These are phyloP conservation scores for Tiliqua scincoides DNA, from an alignment of 2,113 vertebrate species.

Conservation along the genomic window DNA sequence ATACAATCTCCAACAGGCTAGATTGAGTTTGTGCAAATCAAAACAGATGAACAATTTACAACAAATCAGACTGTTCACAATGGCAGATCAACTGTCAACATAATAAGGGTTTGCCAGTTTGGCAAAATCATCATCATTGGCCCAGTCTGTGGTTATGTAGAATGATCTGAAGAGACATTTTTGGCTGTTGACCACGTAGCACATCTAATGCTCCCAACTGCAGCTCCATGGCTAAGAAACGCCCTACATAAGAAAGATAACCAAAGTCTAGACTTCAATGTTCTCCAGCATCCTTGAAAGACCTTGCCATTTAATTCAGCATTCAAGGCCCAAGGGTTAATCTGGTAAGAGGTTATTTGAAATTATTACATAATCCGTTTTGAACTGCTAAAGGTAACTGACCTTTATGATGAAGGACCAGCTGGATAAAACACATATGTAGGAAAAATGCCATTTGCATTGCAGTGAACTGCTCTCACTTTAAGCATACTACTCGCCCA, in stretches of 20 bases:
- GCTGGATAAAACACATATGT: not conserved
- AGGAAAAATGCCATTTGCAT: not conserved
- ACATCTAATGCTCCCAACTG: not conserved
- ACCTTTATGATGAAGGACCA: not conserved
- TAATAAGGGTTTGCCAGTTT: too few relatives aligned
- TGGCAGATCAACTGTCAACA: too few relatives aligned
- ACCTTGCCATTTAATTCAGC: not conserved
- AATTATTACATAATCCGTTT: too few relatives aligned
- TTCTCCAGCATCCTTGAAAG: not conserved
- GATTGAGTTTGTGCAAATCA: not conserved
- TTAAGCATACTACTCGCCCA: not conserved
- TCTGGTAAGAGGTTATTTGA: too few relatives aligned
- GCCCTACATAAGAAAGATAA: not conserved
- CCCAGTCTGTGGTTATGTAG: too few relatives aligned
- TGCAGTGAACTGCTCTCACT: not conserved
- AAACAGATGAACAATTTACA: not conserved
- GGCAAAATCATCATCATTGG: too few relatives aligned
- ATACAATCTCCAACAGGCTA: not conserved
- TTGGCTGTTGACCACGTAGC: not conserved
- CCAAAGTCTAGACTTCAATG: not conserved
- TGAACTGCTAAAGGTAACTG: not conserved
- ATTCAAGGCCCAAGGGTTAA: too few relatives aligned
- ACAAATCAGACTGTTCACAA: too few relatives aligned
- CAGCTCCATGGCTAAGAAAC: not conserved
- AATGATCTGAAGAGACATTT: too few relatives aligned